Evolutionary conservation across 2,113 vertebrate genomes (phyloP), one percentile per base, ranked within the genome.

Genomic region (Passer domesticus): DNA sequence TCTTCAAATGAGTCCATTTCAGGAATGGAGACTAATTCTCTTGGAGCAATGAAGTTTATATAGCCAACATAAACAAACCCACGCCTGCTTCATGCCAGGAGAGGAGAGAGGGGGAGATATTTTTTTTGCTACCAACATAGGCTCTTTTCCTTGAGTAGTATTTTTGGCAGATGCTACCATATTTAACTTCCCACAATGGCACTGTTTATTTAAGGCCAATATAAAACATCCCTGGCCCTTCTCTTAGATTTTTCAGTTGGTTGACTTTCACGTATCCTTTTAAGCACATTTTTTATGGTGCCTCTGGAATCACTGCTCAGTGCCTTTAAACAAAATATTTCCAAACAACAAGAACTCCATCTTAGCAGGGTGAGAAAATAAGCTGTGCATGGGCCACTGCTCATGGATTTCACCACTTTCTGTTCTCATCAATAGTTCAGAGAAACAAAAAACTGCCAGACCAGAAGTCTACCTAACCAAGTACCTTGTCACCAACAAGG

Each of bases 181-280:
- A 95, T 94, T 95, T 97, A 95, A 94, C 95, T 93, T 97, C 92
- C 86, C 83, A 93, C 94, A 97, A 96, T 92, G 96, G 92, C 86
- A 95, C 83, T 96, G 92, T 97, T 97, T 97, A 97, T 86, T 91
- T 94, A 95, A 96, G 94, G 91, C 47, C 64, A 93, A 78, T 93
- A 89, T 89, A 91, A 95, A 97, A 92, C 52, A 95, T 84, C 83
- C 64, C 91, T 89, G 89, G 92, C 56, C 94, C 73, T 95, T 87
- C 92, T 83, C 80, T 93, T 30, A 67, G 86, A 75, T 90, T 96
- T 91, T 87, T 90, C 76, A 90, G 89, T 70, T 47, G 5, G 76
- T 94, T 86, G 73, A 78, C 86, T 96, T 96, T 81, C 92, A 81
- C 0, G 27, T 81, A 93, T 94, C 94, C 95, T 97, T 97, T 95